These are phyloP conservation scores for Pteromalus puparum DNA, from an alignment of 1,140 invertebrate genomes.

Conservation along the genomic window DNA sequence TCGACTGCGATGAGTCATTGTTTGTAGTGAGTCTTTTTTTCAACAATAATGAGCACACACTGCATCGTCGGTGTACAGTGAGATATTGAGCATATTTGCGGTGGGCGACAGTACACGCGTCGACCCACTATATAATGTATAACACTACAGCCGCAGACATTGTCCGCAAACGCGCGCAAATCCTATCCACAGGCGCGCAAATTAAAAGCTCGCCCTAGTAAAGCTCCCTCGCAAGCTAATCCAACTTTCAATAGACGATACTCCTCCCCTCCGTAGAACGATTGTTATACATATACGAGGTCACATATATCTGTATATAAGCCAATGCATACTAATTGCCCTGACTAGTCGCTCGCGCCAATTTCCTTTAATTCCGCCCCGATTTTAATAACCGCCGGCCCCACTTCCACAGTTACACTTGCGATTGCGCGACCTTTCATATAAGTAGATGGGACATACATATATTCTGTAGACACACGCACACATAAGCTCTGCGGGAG, in stretches of 20 bases:
- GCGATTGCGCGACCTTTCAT: neutral
- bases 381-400: constrained; percentile 44
- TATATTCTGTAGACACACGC: neutral
- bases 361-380: constrained; percentile 48
- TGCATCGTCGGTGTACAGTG: neutral
- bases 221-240: neutral
- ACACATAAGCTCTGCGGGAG: constrained; percentile 35
- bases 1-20: too few species aligned
- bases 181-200: neutral
- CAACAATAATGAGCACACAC: neutral
- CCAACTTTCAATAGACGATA: constrained; percentile 24
- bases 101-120: too few species aligned
- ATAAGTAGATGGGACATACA: neutral
- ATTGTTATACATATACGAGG: neutral
- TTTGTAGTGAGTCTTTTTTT: neutral
- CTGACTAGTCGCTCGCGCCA: constrained; percentile 22
- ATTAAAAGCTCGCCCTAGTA: constrained; percentile 21
- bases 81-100: too few species aligned
- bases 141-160: too few species aligned
- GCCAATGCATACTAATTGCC: constrained; percentile 48
- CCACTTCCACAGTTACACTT: neutral
- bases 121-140: too few species aligned
- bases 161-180: constrained; percentile 4
- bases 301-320: neutral
- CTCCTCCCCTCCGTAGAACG: neutral